phyloP scores from a whole-genome alignment of 2,113 vertebrate species.

The Oncorhynchus kisutch region DNA sequence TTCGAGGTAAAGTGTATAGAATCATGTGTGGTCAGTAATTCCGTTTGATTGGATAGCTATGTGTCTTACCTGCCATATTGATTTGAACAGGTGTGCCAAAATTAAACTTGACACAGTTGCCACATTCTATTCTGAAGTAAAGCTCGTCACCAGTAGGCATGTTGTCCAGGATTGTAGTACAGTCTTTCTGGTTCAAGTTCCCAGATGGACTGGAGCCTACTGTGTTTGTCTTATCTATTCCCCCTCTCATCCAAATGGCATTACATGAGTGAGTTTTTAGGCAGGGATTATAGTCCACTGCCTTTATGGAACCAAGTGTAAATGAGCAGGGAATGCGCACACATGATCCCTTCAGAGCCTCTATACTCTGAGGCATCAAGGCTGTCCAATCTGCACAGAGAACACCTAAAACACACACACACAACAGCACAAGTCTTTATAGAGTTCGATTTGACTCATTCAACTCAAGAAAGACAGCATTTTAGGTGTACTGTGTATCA shows the following conservation, averaged over 20 bases:
- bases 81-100: slow-evolving; percentile 33
- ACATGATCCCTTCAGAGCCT: slow-evolving; percentile 58
- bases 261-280: slow-evolving; percentile 22
- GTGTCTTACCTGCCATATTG: slow-evolving; percentile 32
- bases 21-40: slow-evolving; percentile 6
- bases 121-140: slow-evolving; percentile 59
- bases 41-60: slow-evolving; percentile 36
- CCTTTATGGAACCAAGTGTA: neutral
- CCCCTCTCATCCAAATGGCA: slow-evolving; percentile 52
- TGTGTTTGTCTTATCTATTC: slow-evolving; percentile 16
- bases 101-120: slow-evolving; percentile 45
- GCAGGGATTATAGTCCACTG: slow-evolving; percentile 32
- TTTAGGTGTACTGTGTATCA: too few relatives aligned
- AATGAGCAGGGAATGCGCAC: slow-evolving; percentile 56
- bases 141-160: slow-evolving; percentile 31
- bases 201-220: slow-evolving; percentile 45
- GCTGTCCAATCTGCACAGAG: slow-evolving; percentile 32
- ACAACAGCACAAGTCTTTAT: neutral
- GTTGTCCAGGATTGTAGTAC: slow-evolving; percentile 59
- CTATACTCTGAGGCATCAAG: slow-evolving; percentile 44
- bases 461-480: too few relatives aligned
- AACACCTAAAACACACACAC: slow-evolving; percentile 38
- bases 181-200: slow-evolving; percentile 47
- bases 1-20: slow-evolving; percentile 7
- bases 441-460: too few relatives aligned